These are phyloP conservation scores for Drosophila mettleri DNA, from an alignment of 2,888 invertebrate species.

Conservation along the genomic window DNA sequence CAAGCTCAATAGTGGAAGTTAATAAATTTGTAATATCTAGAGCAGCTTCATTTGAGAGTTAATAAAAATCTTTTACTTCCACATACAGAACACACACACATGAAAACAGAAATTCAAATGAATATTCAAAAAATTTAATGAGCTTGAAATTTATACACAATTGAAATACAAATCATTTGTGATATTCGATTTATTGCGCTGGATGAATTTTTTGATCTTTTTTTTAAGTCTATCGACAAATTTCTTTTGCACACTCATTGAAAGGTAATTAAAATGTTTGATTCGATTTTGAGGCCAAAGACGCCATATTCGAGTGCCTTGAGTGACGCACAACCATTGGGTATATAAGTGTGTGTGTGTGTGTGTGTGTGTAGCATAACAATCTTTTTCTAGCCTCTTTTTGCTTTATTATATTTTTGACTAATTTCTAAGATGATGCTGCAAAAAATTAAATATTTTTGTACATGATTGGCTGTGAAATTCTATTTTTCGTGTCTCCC, in stretches of 20 bases:
- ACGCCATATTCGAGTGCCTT: conserved; percentile 60
- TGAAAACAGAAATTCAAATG: conserved; percentile 28
- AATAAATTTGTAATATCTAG: neutral
- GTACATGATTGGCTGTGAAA: conserved; percentile 70
- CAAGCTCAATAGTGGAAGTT: neutral
- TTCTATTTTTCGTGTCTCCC: conserved; percentile 7
- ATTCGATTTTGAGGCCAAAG: conserved; percentile 53
- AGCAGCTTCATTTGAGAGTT: neutral
- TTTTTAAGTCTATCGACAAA: conserved; percentile 28
- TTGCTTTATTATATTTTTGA: conserved; percentile 56
- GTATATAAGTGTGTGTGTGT: conserved; percentile 3
- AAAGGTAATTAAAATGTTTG: conserved; percentile 84
- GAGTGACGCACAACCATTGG: conserved; percentile 49
- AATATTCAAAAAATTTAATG: conserved; percentile 54
- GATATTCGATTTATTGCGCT: conserved; percentile 30
- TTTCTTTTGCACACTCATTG: conserved; percentile 82
- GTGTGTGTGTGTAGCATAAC: conserved; percentile 47
- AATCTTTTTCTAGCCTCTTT: conserved; percentile 41
- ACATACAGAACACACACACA: conserved; percentile 1
- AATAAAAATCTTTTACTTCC: conserved; percentile 13
- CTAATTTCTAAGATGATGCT: conserved; percentile 68
- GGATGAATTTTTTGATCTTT: conserved; percentile 4
- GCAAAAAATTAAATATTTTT: conserved; percentile 45
- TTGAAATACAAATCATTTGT: conserved; percentile 53
- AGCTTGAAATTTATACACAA: conserved; percentile 64